Evolutionary conservation across 2,797 vertebrate species (phyloP).

Genomic region (Dermochelys coriacea): DNA sequence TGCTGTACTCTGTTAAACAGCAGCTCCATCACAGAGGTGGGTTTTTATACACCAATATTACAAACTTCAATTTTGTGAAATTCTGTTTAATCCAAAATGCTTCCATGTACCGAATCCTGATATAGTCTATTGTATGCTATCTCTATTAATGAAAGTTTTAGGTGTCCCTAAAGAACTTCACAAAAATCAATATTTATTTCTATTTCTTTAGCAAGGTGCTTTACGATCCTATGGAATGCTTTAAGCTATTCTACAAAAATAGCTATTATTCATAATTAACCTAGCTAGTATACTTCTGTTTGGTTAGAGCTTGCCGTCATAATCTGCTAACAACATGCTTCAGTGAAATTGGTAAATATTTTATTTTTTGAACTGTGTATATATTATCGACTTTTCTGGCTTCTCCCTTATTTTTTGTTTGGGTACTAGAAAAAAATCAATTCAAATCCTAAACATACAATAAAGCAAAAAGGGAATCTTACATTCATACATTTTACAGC

Average conservation of each 20-base stretch:
- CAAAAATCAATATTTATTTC: not conserved
- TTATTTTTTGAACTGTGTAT: conserved; percentile 55
- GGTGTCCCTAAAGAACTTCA: not conserved
- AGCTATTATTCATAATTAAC: not conserved
- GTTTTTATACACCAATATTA: not conserved
- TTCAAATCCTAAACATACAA: conserved; percentile 61
- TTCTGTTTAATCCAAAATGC: not conserved
- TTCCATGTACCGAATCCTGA: not conserved
- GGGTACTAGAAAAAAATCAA: conserved; percentile 67
- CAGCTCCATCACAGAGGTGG: not conserved
- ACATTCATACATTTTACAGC: conserved; percentile 41
- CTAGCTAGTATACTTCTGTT: not conserved
- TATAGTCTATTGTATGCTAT: not conserved
- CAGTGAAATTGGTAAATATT: conserved; percentile 48
- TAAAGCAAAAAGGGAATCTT: conserved; percentile 55
- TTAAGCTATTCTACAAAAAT: not conserved
- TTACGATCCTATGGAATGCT: not conserved
- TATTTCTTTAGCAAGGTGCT: not conserved
- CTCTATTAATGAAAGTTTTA: not conserved
- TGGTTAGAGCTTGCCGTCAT: not conserved
- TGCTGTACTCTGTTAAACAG: conserved; percentile 2
- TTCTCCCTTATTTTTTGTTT: conserved; percentile 46
- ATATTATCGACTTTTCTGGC: conserved; percentile 65
- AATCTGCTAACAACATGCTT: conserved; percentile 14
- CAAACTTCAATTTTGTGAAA: not conserved